Evolutionary conservation across 2,888 invertebrate genomes (phyloP).

Genomic region (Volucella zonaria): DNA sequence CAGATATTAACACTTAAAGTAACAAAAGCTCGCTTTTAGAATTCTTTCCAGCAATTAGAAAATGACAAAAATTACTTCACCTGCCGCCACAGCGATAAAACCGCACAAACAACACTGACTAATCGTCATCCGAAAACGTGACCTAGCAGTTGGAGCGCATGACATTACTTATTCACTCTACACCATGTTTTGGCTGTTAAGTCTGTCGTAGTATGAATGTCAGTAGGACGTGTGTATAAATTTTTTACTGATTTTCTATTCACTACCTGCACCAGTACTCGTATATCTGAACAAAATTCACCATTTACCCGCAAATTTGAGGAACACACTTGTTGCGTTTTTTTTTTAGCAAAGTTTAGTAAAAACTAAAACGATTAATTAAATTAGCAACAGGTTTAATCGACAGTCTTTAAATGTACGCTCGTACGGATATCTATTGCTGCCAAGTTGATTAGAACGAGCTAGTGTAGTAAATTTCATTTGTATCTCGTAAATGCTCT

Average conservation of each 20-base stretch:
- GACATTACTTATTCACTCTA: constrained; percentile 13
- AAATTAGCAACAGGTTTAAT: constrained; percentile 40
- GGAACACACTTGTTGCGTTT: too few species aligned
- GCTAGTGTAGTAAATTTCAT: constrained; percentile 37
- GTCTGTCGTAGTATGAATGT: constrained; percentile 15
- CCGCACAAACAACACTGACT: neutral
- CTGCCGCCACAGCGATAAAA: neutral
- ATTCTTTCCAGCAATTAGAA: too few species aligned
- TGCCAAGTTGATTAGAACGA: constrained; percentile 33
- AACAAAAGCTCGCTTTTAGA: too few species aligned
- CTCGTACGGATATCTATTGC: constrained; percentile 15
- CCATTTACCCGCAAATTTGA: constrained; percentile 17
- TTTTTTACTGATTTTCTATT: neutral
- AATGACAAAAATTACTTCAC: too few species aligned
- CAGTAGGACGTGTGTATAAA: constrained; percentile 21
- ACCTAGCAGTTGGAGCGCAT: constrained; percentile 43
- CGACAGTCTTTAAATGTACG: neutral
- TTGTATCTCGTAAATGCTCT: constrained; percentile 13
- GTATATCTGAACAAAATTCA: too few species aligned
- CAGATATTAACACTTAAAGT: too few species aligned
- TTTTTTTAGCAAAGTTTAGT: too few species aligned
- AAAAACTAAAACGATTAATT: constrained; percentile 38
- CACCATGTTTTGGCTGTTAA: neutral
- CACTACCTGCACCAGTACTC: neutral
- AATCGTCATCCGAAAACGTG: constrained; percentile 34